phyloP scores from a whole-genome alignment of 2,113 vertebrate genomes.

The Oxyruncus cristatus region DNA sequence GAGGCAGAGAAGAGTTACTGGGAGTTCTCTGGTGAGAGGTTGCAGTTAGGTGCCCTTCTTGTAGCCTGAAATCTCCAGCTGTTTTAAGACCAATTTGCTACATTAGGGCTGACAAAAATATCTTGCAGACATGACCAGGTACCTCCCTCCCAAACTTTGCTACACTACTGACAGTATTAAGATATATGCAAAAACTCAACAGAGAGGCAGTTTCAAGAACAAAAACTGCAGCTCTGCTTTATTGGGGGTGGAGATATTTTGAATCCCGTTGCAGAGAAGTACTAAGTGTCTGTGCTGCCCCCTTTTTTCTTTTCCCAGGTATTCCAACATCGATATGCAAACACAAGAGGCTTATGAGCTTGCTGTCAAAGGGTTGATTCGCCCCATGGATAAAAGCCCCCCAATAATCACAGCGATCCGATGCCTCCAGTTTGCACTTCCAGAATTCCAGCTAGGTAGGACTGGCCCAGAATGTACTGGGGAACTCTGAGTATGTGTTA shows the following conservation, averaged over 20 bases:
- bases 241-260: not conserved
- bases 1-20: not conserved
- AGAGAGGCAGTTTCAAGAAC: not conserved
- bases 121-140: not conserved
- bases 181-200: not conserved
- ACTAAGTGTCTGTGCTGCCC: not conserved
- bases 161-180: not conserved
- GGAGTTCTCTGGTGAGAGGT: not conserved
- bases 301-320: conserved; percentile 64
- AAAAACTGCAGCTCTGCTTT: not conserved
- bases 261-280: not conserved
- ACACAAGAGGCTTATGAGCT: conserved; percentile 93
- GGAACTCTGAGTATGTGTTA: not conserved
- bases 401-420: conserved; percentile 85
- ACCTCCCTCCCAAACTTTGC: not conserved
- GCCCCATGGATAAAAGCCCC: conserved; percentile 83
- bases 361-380: conserved; percentile 85
- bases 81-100: not conserved
- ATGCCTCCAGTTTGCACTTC: conserved; percentile 82
- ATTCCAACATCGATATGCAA: conserved; percentile 84
- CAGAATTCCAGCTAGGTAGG: conserved; percentile 90
- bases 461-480: not conserved
- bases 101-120: not conserved
- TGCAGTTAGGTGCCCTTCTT: not conserved
- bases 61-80: not conserved